Percentiles rank a stretch among this genome's conserved stretches.
These are phyloP conservation scores for Rhadinocentrus ornatus DNA, from an alignment of 2,797 vertebrate genomes.

Conservation along the genomic window DNA sequence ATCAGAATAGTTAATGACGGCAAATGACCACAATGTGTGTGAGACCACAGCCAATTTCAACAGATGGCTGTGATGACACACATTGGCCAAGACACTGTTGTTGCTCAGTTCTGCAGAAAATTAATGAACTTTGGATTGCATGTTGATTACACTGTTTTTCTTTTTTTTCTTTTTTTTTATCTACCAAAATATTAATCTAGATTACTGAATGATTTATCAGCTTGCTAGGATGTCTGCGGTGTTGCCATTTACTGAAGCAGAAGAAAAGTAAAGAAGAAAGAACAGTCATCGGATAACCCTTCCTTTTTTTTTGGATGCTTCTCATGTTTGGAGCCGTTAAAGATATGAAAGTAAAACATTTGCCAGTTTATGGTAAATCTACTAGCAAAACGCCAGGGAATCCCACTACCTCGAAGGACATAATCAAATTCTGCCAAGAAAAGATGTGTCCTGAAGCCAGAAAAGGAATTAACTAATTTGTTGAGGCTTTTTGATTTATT, in stretches of 20 bases:
- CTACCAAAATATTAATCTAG: constrained; percentile 1
- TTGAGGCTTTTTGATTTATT: constrained; percentile 59
- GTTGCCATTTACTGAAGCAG: constrained; percentile 4
- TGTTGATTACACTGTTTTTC: constrained; percentile 1
- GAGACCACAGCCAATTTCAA: constrained; percentile 35
- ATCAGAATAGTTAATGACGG: constrained; percentile 58
- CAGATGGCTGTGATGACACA: constrained; percentile 42
- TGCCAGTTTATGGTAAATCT: constrained; percentile 40
- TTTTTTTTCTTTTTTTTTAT: constrained; percentile 1
- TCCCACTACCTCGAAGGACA: constrained; percentile 38
- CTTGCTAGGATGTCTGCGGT: neutral
- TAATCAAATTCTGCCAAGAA: constrained; percentile 46
- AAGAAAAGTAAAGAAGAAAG: constrained; percentile 1
- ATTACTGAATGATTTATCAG: neutral
- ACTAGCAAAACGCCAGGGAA: constrained; percentile 47
- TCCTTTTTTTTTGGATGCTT: constrained; percentile 31
- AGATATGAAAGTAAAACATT: constrained; percentile 39
- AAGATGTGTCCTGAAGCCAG: constrained; percentile 50
- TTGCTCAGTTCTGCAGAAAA: constrained; percentile 26
- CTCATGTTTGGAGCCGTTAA: constrained; percentile 26
- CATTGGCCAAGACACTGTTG: constrained; percentile 16
- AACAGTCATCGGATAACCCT: constrained; percentile 18
- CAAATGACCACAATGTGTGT: constrained; percentile 47
- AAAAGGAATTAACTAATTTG: constrained; percentile 63
- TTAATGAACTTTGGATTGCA: constrained; percentile 6